These are phyloP conservation scores for Troides oblongomaculatus DNA, from an alignment of 2,888 invertebrate genomes.

Conservation along the genomic window DNA sequence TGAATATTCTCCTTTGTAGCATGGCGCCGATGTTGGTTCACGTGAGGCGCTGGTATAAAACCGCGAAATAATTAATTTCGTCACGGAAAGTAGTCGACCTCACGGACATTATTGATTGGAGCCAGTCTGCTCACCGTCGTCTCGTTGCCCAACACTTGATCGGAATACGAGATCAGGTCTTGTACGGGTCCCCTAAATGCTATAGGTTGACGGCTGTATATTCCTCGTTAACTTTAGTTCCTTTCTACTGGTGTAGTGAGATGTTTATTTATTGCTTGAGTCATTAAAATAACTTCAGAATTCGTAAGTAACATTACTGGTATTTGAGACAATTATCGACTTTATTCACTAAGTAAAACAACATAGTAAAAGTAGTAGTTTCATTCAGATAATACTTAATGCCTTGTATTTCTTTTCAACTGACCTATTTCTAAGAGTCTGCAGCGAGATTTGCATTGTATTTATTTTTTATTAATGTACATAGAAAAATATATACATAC, in stretches of 20 bases:
- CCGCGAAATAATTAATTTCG: conserved; percentile 25
- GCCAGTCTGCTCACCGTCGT: conserved; percentile 30
- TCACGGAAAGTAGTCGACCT: conserved; percentile 44
- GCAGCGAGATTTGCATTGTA: too few relatives aligned
- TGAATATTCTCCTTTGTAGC: conserved; percentile 2
- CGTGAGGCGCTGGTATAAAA: conserved; percentile 7
- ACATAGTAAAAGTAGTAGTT: too few relatives aligned
- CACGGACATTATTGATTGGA: conserved; percentile 35
- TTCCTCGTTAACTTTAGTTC: neutral
- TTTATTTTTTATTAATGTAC: too few relatives aligned
- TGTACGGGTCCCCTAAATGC: conserved; percentile 3
- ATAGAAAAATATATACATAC: too few relatives aligned
- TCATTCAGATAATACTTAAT: too few relatives aligned
- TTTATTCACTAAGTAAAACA: too few relatives aligned
- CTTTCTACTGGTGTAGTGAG: neutral
- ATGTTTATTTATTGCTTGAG: neutral
- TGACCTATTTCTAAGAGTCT: too few relatives aligned
- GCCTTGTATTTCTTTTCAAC: too few relatives aligned
- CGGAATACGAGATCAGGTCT: conserved; percentile 22
- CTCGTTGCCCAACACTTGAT: conserved; percentile 32
- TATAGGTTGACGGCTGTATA: conserved; percentile 6
- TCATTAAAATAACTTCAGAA: too few relatives aligned
- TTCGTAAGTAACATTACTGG: too few relatives aligned
- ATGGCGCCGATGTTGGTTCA: neutral
- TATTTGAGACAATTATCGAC: too few relatives aligned